Evolutionary conservation across 2,888 invertebrate genomes (phyloP), one percentile per base, ranked within the genome.

Genomic region (Serripes groenlandicus): DNA sequence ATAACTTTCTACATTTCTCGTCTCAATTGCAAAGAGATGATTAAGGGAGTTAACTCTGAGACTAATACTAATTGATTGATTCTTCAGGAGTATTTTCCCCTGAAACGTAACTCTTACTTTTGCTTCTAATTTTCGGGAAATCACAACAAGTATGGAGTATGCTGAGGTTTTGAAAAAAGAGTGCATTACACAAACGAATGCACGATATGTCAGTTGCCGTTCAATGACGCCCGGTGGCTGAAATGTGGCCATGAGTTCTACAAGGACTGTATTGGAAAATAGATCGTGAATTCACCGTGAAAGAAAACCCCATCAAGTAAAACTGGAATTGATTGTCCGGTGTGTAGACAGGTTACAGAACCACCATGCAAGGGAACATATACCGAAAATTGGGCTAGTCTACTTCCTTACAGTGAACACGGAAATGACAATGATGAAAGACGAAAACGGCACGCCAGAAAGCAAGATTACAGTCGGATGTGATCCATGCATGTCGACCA

Each of bases 301-400:
- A 62, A 62, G 18, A 62, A 62, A 62, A 11, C 56, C n/a, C n/a
- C n/a, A 11, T 32, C 3, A 5, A 11, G 32, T 11, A n/a, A 30
- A 15, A 32, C 7, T 3, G 30, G 32, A 3, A 62, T 62, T 15
- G 62, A 62, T n/a, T 62, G 62, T 32, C 62, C 62, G 30, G 32
- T 32, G 5, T 62, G 62, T n/a, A 62, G 62, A 32, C 62, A 62
- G 32, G 32, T 62, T 1, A 62, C 62, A 30, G 15, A 32, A 62
- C 62, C 62, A n/a, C 32, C 62, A 18, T 32, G 32, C 3, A 32
- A 18, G 30, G 32, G 15, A 9, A 32, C 32, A 18, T 15, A 3
- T 32, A 30, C 62, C 18, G 11, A 11, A 62, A 15, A 26, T 32
- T 32, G 30, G 62, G 62, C 32, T 9, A 26, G n/a, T n/a, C n/a